phyloP scores from a whole-genome alignment of 2,888 invertebrate species.

The Caenorhabditis afra region DNA sequence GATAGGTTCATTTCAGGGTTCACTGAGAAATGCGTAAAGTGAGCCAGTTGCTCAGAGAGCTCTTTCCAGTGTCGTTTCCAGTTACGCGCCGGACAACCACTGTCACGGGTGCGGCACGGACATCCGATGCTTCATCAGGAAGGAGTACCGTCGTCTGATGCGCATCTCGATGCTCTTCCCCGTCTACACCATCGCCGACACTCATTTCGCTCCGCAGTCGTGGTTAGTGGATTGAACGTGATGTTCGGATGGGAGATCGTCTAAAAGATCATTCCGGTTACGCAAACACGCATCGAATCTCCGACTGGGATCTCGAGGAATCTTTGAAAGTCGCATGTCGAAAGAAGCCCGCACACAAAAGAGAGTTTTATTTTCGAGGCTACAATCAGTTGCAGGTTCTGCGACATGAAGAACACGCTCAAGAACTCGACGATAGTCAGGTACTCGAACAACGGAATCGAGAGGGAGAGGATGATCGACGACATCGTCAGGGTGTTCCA shows the following conservation, averaged over 20 bases:
- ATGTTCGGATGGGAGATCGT: neutral
- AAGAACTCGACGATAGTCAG: conserved; percentile 31
- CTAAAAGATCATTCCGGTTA: neutral
- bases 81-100: neutral
- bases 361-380: too few relatives aligned
- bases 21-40: conserved; percentile 46
- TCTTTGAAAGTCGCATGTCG: conserved; percentile 10
- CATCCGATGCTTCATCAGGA: conserved; percentile 33
- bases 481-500: conserved; percentile 21
- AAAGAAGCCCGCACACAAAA: too few relatives aligned
- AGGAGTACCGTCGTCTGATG: conserved; percentile 37
- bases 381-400: conserved; percentile 28
- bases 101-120: conserved; percentile 45
- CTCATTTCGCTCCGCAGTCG: conserved; percentile 42
- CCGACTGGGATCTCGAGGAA: neutral
- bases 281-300: conserved; percentile 10
- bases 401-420: conserved; percentile 37
- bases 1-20: conserved; percentile 52
- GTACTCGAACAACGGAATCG: conserved; percentile 15
- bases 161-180: conserved; percentile 44
- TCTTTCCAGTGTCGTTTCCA: neutral
- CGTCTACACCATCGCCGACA: conserved; percentile 34
- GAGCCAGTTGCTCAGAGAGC: neutral
- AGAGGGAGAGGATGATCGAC: conserved; percentile 33
- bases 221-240: conserved; percentile 15